Conservation (phyloP, 2,888 invertebrate genomes). For the Leptinotarsa tumamoca region DNA sequence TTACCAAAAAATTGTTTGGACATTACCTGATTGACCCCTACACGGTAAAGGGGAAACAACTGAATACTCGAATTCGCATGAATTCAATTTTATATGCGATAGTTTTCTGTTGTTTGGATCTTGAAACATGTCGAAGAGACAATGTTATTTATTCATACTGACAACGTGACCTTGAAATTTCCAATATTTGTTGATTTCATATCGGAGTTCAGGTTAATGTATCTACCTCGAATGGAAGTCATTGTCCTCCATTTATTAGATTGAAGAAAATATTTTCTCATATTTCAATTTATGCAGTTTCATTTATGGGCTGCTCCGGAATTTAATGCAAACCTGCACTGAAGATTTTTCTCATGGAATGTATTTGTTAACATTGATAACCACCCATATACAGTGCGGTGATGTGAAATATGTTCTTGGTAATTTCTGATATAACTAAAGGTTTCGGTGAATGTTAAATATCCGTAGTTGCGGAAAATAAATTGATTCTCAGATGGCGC, state of each 20-base stretch:
- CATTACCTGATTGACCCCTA: conserved; percentile 38
- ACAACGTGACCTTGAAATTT: conserved; percentile 42
- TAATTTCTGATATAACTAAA: too few relatives aligned
- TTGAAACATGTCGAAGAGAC: conserved; percentile 39
- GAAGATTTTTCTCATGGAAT: too few relatives aligned
- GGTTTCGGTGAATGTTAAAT: too few relatives aligned
- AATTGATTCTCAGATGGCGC: too few relatives aligned
- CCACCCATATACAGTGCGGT: too few relatives aligned
- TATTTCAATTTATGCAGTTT: too few relatives aligned
- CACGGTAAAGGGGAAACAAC: conserved; percentile 37
- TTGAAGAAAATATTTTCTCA: too few relatives aligned
- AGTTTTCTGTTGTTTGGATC: conserved; percentile 38
- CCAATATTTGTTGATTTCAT: conserved; percentile 37
- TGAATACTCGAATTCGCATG: conserved; percentile 31
- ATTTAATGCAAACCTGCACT: too few relatives aligned
- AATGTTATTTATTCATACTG: conserved; percentile 31
- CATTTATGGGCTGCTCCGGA: too few relatives aligned
- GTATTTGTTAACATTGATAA: too few relatives aligned
- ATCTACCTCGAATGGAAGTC: conserved; percentile 37
- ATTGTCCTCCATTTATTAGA: conserved; percentile 26
- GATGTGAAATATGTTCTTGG: too few relatives aligned
- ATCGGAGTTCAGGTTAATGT: conserved; percentile 43
- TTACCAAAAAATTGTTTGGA: neutral
- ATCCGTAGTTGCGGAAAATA: too few relatives aligned
- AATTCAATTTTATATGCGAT: conserved; percentile 43